phyloP scores from a whole-genome alignment of 2,888 invertebrate species.

The Glyphotaelius pellucidus region DNA sequence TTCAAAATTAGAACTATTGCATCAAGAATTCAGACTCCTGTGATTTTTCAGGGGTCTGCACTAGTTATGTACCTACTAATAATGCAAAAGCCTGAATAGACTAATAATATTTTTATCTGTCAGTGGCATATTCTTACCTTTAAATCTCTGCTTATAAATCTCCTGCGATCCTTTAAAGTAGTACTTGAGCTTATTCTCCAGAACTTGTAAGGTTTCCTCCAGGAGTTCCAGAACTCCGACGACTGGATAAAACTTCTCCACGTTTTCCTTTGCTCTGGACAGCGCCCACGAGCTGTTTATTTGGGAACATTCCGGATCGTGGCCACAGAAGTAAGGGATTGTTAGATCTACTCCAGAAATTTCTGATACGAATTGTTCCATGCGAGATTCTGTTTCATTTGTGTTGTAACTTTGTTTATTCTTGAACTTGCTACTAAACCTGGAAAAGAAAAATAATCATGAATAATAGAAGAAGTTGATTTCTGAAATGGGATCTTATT shows the following conservation, averaged over 20 bases:
- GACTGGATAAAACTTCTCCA: slow-evolving; percentile 78
- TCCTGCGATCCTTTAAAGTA: slow-evolving; percentile 78
- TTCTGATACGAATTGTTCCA: slow-evolving; percentile 12
- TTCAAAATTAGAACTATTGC: too few relatives aligned
- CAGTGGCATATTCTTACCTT: slow-evolving; percentile 71
- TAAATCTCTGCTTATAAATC: slow-evolving; percentile 73
- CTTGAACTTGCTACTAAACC: not conserved
- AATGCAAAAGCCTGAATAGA: too few relatives aligned
- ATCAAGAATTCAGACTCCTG: too few relatives aligned
- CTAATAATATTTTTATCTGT: too few relatives aligned
- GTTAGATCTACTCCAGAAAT: slow-evolving; percentile 70
- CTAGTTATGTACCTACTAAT: too few relatives aligned
- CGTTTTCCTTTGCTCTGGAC: slow-evolving; percentile 76
- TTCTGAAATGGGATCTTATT: too few relatives aligned
- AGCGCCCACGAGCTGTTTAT: slow-evolving; percentile 78
- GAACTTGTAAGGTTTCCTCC: slow-evolving; percentile 75
- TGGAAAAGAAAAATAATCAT: not conserved
- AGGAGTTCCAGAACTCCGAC: slow-evolving; percentile 79
- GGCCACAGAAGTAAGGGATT: slow-evolving; percentile 82
- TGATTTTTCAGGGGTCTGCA: too few relatives aligned
- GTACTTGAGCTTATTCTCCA: slow-evolving; percentile 76
- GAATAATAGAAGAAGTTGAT: too few relatives aligned
- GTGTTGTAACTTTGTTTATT: not conserved
- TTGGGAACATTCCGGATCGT: slow-evolving; percentile 79
- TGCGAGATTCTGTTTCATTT: not conserved